Percentiles rank a stretch among this genome's conserved stretches.
These are phyloP conservation scores for Junonia oenone DNA, from an alignment of 2,888 invertebrate species.

Conservation along the genomic window DNA sequence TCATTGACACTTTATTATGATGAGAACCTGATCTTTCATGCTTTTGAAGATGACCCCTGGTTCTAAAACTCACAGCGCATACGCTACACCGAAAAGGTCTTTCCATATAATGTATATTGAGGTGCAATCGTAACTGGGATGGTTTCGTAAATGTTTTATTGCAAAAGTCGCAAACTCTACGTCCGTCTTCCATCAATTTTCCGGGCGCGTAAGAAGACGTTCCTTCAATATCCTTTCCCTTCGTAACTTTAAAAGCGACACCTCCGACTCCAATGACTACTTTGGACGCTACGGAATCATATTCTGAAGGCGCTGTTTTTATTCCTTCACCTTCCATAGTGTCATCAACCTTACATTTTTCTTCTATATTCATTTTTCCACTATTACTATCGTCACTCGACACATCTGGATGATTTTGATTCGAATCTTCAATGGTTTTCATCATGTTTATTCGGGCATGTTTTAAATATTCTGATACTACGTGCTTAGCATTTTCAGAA, in stretches of 20 bases:
- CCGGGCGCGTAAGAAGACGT: conserved; percentile 67
- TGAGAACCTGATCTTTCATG: conserved; percentile 95
- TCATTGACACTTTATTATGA: conserved; percentile 94
- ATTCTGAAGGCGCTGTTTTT: conserved; percentile 57
- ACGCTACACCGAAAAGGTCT: conserved; percentile 94
- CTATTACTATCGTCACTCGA: conserved; percentile 47
- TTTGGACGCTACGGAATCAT: conserved; percentile 75
- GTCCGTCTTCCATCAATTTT: conserved; percentile 84
- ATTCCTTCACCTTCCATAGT: conserved; percentile 51
- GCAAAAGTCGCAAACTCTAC: conserved; percentile 91
- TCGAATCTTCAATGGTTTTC: conserved; percentile 57
- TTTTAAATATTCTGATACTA: conserved; percentile 83
- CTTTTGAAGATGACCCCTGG: conserved; percentile 94
- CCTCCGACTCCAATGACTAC: conserved; percentile 83
- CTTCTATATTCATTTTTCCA: conserved; percentile 49
- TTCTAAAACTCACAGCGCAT: conserved; percentile 93
- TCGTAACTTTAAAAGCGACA: conserved; percentile 78
- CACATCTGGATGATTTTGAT: conserved; percentile 50
- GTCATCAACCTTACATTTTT: conserved; percentile 49
- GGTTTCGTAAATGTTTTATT: conserved; percentile 95
- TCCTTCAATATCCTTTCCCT: conserved; percentile 72
- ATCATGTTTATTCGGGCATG: conserved; percentile 74
- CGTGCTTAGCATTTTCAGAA: conserved; percentile 83
- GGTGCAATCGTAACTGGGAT: conserved; percentile 92
- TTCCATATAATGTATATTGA: conserved; percentile 97